Evolutionary conservation across 2,113 vertebrate genomes (phyloP), one percentile per base, ranked within the genome.

Genomic region (Mobula birostris): DNA sequence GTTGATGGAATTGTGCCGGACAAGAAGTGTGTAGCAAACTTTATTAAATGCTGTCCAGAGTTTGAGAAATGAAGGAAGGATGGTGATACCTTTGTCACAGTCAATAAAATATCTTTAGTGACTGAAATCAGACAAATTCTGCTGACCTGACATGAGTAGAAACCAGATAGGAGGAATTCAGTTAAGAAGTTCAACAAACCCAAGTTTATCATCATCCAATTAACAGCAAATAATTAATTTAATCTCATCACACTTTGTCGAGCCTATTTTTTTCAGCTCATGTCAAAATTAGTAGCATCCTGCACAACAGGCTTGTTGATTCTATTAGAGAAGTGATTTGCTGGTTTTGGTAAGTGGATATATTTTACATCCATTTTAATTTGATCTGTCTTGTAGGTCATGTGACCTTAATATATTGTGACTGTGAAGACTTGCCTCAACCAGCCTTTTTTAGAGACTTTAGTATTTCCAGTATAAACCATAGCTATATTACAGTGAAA

Each of bases 351-450:
- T 88, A 17, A 63, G 61, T 66, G 70, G n/a, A 74, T 76, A 56
- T 9, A 74, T 40, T 24, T 93, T 93, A 40, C 40, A 7, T 21
- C 91, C 24, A 76, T 56, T 48, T 29, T 32, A 29, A 74, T 70
- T 56, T 74, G 24, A 93, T 93, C 68, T 76, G 32, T 74, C 24
- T 48, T 56, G 14, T 3, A 76, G 74, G 36, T 56, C 91, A 74
- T 40, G 40, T 29, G 21, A 93, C 70, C 70, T 74, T 74, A 93
- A 74, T 36, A 5, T 40, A 72, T 72, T 93, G 68, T 14, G 70
- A 93, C 56, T 74, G 91, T 21, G 40, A 70, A 14, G 66, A 32
- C 91, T 93, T 93, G 91, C 24, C 70, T 93, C 91, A 93, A 93
- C 91, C 68, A 93, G 36, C 91, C 85, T n/a, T 19, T n/a, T 66